Evolutionary conservation across 2,888 invertebrate genomes (phyloP).

Genomic region (Himalopsyche tibetana): DNA sequence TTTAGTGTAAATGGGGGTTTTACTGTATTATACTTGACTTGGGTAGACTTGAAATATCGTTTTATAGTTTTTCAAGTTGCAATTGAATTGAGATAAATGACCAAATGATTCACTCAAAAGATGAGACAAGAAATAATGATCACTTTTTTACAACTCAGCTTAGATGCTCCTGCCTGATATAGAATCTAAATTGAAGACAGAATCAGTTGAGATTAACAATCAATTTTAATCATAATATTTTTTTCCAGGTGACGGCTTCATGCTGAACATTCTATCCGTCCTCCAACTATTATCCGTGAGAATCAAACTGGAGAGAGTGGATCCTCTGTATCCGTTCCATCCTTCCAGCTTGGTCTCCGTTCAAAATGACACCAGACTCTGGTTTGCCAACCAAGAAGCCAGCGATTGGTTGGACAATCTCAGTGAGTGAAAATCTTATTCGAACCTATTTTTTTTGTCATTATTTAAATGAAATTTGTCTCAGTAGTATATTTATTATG

Average conservation of each 20-base stretch:
- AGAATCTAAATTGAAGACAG: background rate
- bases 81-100: no score
- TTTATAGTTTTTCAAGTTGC: no score
- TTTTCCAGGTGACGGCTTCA: constrained; percentile 91
- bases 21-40: no score
- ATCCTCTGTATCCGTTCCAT: constrained; percentile 92
- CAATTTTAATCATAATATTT: background rate
- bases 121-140: no score
- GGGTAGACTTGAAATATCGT: no score
- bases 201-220: no score
- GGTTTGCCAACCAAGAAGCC: constrained; percentile 88
- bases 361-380: constrained; percentile 88
- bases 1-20: no score
- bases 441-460: no score
- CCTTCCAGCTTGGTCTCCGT: constrained; percentile 84
- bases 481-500: no score
- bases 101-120: no score
- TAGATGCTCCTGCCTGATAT: background rate
- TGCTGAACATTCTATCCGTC: constrained; percentile 94
- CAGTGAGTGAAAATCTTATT: constrained; percentile 72
- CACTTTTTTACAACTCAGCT: no score
- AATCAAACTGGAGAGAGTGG: constrained; percentile 93
- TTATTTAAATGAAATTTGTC: no score
- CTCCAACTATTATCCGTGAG: constrained; percentile 93
- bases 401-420: constrained; percentile 84